These are phyloP conservation scores for Nephrotoma guestfalica DNA, from an alignment of 2,888 invertebrate species.

Conservation along the genomic window DNA sequence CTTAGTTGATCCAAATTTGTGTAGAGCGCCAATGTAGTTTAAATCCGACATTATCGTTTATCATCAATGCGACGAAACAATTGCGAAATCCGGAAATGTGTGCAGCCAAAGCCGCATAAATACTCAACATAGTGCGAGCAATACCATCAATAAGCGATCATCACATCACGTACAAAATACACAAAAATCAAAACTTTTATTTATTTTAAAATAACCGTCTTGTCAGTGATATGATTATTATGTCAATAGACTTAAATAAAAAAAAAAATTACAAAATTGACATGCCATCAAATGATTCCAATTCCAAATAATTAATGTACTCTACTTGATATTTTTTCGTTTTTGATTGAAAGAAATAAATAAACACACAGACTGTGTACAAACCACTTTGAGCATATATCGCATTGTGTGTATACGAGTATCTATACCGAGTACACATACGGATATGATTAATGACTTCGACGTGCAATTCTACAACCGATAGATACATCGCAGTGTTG, in stretches of 20 bases:
- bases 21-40: not conserved
- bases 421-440: not conserved
- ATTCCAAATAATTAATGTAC: not conserved
- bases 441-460: not conserved
- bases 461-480: not conserved
- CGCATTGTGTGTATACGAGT: not conserved
- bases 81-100: not conserved
- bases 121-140: not conserved
- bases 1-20: not conserved
- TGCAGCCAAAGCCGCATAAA: not conserved
- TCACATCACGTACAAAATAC: not conserved
- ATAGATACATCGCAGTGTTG: not conserved
- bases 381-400: not conserved
- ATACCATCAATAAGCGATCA: not conserved
- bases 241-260: not conserved
- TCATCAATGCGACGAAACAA: not conserved
- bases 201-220: not conserved
- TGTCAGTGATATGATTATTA: not conserved
- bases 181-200: not conserved
- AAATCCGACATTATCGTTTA: not conserved
- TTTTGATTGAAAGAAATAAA: not conserved
- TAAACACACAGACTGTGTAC: not conserved
- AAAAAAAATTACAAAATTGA: not conserved
- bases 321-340: not conserved
- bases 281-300: not conserved